Base-by-base conservation (phyloP, 2,797 vertebrate species). In the Sparidentex hasta region DNA sequence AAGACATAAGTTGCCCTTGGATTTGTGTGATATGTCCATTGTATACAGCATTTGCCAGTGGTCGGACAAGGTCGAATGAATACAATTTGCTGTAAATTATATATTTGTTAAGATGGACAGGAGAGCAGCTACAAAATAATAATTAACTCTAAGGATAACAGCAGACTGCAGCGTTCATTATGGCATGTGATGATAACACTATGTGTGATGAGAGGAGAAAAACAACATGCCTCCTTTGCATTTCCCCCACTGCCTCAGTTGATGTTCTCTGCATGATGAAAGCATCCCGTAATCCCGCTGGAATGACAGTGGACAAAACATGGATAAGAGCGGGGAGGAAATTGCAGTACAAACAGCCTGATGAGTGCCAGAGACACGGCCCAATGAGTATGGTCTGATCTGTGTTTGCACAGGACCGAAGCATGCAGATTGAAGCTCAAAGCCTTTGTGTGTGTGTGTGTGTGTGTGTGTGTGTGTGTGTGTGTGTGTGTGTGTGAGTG, bases 221-320 rank as follows among this genome's bases (percentile, higher is more conserved):
- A 90, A 93, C 89, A 94, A 87, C 84, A 85, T 78, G 73, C 78
- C 78, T 90, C 76, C 83, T 91, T 88, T 87, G 82, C 88, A 78
- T 87, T 88, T 85, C 74, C 86, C 72, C 85, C 72, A 76, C 82
- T 86, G 82, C 85, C 74, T 86, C 65, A 67, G 88, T 84, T 91
- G 87, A 90, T 91, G 89, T 87, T 89, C 80, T 33, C 88, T 85
- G 84, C 83, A 87, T 93, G 92, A 93, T 94, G 92, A 94, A 94
- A 94, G 93, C 92, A 73, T 90, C 87, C 86, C 87, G 85, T 94
- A 94, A 93, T 94, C 93, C 92, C 6, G 23, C 73, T 87, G 87
- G 89, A 93, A 93, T 92, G 92, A 93, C 92, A 91, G 86, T 93
- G 92, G 93, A 93, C 92, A 94, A 93, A 94, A 94, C 92, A 91